Percentiles rank a stretch among this genome's conserved stretches.
Conservation (phyloP, 2,113 vertebrate genomes). For the Cavia porcellus region DNA sequence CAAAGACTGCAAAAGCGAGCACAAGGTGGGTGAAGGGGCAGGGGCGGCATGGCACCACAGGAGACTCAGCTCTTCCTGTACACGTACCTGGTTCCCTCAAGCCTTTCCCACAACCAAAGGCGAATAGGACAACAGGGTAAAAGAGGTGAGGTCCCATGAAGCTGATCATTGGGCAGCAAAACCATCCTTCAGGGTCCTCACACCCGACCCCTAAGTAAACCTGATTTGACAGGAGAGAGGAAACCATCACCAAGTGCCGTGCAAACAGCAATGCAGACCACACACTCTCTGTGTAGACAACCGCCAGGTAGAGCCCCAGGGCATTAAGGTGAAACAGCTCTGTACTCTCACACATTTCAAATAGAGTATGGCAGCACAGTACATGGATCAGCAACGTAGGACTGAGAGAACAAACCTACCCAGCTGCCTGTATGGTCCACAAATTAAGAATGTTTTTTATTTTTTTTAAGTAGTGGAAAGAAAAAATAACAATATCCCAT, state of each 20-base stretch:
- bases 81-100: neutral
- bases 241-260: neutral
- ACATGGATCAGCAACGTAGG: neutral
- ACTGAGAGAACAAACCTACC: neutral
- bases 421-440: neutral
- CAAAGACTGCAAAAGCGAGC: neutral
- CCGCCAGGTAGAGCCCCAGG: neutral
- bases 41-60: neutral
- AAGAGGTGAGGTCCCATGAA: neutral
- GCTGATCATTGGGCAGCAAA: neutral
- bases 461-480: neutral
- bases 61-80: neutral
- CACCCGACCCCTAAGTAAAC: neutral
- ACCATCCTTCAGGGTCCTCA: neutral
- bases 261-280: neutral
- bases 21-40: neutral
- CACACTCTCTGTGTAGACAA: neutral
- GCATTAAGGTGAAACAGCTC: neutral
- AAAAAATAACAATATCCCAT: neutral
- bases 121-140: neutral
- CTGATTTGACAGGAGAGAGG: neutral
- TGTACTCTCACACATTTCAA: slow-evolving; percentile 11
- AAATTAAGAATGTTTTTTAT: slow-evolving; percentile 26
- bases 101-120: slow-evolving; percentile 12
- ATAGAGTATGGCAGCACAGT: neutral